Evolutionary conservation across 2,113 vertebrate species (phyloP), one percentile per base, ranked within the genome.

Genomic region (Pao palembangensis): DNA sequence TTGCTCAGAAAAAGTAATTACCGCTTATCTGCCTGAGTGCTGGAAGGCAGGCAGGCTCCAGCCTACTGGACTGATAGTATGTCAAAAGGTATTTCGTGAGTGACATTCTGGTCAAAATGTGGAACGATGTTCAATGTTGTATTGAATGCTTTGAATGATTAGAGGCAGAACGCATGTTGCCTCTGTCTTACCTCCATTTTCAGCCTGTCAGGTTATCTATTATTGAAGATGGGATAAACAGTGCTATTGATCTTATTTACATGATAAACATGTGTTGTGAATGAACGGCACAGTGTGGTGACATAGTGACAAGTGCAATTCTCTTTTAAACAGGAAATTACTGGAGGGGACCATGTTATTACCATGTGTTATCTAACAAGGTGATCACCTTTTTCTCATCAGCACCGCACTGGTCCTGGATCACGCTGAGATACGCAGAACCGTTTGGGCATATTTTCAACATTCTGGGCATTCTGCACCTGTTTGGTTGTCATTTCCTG

Each of bases 1-100:
- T 57, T 75, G 66, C 75, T 73, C 28, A 64, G 49, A 16, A 44
- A 83, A 88, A 85, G 82, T 79, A 85, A 91, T 91, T 86, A 87
- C 64, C 75, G 50, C 81, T 89, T 88, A 88, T 91, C 87, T 73
- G 48, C 11, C 28, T 73, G 58, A 38, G 57, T 62, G 64, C 48
- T 59, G 46, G 50, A 23, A 80, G 59, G 54, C 58, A 55, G 52
- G 58, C 21, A 8, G 46, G 25, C 21, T 51, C 19, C 49, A 51
- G 61, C 54, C 58, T 57, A 34, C 41, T 17, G 41, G 54, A 78
- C 73, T 80, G 80, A 76, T 63, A 50, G 41, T 67, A 60, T 78
- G 44, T 75, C 51, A 53, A 54, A 61, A 62, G 15, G 21, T 51
- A 64, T 79, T 78, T 75, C 64, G 65, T 10, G 17, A 43, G 47